Conservation (phyloP, 1,140 invertebrate species). For the Teleogryllus occipitalis region DNA sequence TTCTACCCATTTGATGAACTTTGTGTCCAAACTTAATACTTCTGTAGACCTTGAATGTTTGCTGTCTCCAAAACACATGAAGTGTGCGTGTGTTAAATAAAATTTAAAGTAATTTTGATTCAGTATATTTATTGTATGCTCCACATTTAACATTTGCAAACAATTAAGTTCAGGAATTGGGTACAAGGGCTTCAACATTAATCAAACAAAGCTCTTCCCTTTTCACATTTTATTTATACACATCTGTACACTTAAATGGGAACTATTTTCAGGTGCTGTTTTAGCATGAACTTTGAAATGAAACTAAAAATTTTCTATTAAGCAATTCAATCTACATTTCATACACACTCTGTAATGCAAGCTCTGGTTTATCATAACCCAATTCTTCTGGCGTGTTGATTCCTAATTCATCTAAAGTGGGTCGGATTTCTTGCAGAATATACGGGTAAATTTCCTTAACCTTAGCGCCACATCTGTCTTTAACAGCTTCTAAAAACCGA, state of each 20-base stretch:
- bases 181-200: too few relatives aligned
- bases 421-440: constrained; percentile 84
- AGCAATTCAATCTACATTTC: constrained; percentile 44
- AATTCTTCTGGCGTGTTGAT: constrained; percentile 91
- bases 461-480: constrained; percentile 79
- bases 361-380: constrained; percentile 95
- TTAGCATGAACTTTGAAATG: not conserved
- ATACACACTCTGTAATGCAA: constrained; percentile 68
- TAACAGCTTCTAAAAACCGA: constrained; percentile 85
- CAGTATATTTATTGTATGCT: not conserved
- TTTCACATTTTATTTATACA: not conserved
- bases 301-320: constrained; percentile 8
- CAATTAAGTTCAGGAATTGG: too few relatives aligned
- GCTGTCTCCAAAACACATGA: not conserved
- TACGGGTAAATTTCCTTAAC: constrained; percentile 83
- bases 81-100: not conserved
- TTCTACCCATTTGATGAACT: constrained; percentile 9
- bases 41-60: constrained; percentile 12
- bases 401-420: constrained; percentile 87
- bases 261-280: not conserved
- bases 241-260: not conserved
- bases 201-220: too few relatives aligned
- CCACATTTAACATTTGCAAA: not conserved
- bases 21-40: constrained; percentile 10
- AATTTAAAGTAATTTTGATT: constrained; percentile 3